Evolutionary conservation across 2,888 invertebrate genomes (phyloP).

Genomic region (Parnassius glacialis): DNA sequence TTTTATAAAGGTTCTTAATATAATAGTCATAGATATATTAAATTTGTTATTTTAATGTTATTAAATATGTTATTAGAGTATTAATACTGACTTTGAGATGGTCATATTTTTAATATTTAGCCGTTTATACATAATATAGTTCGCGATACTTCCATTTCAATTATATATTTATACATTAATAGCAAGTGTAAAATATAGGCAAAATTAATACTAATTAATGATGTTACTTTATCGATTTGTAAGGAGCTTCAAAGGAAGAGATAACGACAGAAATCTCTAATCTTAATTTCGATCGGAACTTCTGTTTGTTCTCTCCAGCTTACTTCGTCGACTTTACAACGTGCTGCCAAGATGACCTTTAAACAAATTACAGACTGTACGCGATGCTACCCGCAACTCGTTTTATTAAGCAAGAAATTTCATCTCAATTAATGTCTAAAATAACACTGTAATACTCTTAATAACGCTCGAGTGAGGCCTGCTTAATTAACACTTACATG

Average conservation of each 20-base stretch:
- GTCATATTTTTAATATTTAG: too few species aligned
- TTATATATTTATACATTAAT: too few species aligned
- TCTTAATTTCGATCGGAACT: slow-evolving; percentile 70
- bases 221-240: slow-evolving; percentile 42
- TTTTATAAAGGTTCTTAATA: too few species aligned
- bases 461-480: slow-evolving; percentile 78
- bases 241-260: slow-evolving; percentile 56
- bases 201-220: slow-evolving; percentile 26
- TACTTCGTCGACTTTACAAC: slow-evolving; percentile 53
- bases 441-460: slow-evolving; percentile 80
- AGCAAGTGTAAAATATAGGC: background rate
- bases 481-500: slow-evolving; percentile 81
- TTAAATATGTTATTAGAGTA: too few species aligned
- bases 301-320: slow-evolving; percentile 64
- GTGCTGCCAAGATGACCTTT: slow-evolving; percentile 59
- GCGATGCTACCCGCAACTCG: slow-evolving; percentile 44
- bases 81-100: too few species aligned
- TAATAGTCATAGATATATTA: too few species aligned
- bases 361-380: slow-evolving; percentile 60
- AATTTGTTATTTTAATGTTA: too few species aligned
- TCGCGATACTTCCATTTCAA: too few species aligned
- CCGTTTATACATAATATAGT: too few species aligned
- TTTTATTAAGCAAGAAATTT: slow-evolving; percentile 77
- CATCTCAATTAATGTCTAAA: slow-evolving; percentile 81
- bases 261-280: slow-evolving; percentile 64